Base-by-base conservation (phyloP, 1,140 invertebrate species). In the Drosophila guanche region DNA sequence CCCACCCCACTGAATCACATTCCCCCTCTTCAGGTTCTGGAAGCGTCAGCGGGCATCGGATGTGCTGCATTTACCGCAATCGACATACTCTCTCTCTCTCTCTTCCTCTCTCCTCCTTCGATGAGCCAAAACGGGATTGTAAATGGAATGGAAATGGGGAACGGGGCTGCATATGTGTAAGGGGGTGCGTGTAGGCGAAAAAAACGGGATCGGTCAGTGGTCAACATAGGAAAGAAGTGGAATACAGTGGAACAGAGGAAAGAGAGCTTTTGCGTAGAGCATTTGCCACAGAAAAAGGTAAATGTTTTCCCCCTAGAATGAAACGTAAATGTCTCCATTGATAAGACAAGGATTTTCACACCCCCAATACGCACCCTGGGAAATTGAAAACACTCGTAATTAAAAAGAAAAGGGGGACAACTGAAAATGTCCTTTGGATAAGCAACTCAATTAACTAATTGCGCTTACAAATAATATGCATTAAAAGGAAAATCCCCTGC, bases 391-490 rank as follows among this genome's bases (percentile, higher is more conserved):
- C 3, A 37, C 8, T 4, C 3, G 8, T 12, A 37, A 37, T 37
- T 37, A 40, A 54, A 29, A 48, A 29, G 29, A 52, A 71, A 22
- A 20, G 14, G 27, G 14, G 22, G 29, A 37, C 56, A 42, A 43
- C 6, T 14, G 71, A 71, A 75, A 67, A 74, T 67, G 70, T 37
- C 33, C 1, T 1, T 10, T 47, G 71, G 71, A 75, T 74, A 74
- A 74, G 71, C 55, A 50, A 75, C 74, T 90, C 84, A 90, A 90
- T 90, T 90, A 90, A 90, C 89, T 90, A 90, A 90, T 90, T 90
- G 85, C 79, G 47, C 69, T 72, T 72, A 52, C 73, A 74, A 75
- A 77, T 81, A 69, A 73, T 73, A 79, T 75, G 63, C 74, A 80
- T 80, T 80, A 86, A 73, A 58, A 51, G 22, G 20, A 58, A 60